A percentile compares a stretch with the other conserved stretches of the same genome.
Evolutionary conservation across 1,140 invertebrate genomes (phyloP).

Genomic region (Drosophila santomea): DNA sequence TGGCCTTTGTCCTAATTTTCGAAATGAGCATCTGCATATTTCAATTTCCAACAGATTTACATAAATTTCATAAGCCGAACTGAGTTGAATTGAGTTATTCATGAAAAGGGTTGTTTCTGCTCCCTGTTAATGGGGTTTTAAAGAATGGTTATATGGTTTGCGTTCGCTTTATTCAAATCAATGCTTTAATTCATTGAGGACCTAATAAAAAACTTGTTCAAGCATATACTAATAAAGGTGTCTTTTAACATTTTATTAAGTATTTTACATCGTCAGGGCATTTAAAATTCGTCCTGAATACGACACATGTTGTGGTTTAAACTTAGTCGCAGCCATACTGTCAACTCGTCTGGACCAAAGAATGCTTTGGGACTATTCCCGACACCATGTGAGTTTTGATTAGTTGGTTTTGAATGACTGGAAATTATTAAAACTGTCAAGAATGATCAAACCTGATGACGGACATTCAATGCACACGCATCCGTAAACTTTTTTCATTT

Average conservation of each 20-base stretch:
- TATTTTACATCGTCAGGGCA: background rate
- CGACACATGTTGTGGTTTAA: background rate
- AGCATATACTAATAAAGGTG: background rate
- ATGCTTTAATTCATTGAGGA: no score
- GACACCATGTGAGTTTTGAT: slow-evolving; percentile 60
- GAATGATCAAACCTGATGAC: slow-evolving; percentile 39
- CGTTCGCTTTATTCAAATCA: no score
- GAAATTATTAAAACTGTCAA: slow-evolving; percentile 74
- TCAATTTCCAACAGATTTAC: slow-evolving; percentile 77
- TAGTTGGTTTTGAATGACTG: slow-evolving; percentile 52
- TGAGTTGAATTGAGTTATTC: slow-evolving; percentile 55
- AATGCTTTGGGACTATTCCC: slow-evolving; percentile 14
- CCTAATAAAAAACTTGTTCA: background rate
- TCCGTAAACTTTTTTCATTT: slow-evolving; percentile 78
- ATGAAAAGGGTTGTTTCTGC: slow-evolving; percentile 65
- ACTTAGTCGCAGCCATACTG: slow-evolving; percentile 23
- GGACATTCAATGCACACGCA: slow-evolving; percentile 56
- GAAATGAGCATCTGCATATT: slow-evolving; percentile 80
- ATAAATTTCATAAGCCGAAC: slow-evolving; percentile 59
- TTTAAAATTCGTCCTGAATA: background rate
- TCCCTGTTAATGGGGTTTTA: background rate
- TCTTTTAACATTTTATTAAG: no score
- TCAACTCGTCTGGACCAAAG: slow-evolving; percentile 42
- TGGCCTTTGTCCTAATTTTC: slow-evolving; percentile 51
- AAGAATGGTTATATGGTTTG: background rate